phyloP scores from a whole-genome alignment of 2,113 vertebrate species.

The Antennarius striatus region DNA sequence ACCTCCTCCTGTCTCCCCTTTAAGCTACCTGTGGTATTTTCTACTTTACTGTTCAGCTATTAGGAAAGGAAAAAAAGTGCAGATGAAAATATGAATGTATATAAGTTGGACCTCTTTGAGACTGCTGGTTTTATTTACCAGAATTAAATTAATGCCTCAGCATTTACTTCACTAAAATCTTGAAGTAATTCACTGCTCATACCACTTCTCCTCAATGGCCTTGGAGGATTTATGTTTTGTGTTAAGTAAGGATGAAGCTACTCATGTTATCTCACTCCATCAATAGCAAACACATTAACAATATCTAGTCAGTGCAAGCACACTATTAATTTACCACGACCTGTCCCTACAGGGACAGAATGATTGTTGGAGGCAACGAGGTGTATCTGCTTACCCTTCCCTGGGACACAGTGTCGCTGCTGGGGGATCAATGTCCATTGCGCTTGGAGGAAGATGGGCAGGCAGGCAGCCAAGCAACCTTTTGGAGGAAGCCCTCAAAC shows the following conservation, averaged over 20 bases:
- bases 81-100: slow-evolving; percentile 3
- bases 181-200: slow-evolving; percentile 25
- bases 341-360: slow-evolving; percentile 83
- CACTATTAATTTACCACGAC: slow-evolving; percentile 88
- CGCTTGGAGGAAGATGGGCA: slow-evolving; percentile 59
- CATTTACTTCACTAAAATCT: slow-evolving; percentile 37
- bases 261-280: slow-evolving; percentile 87
- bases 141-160: slow-evolving; percentile 5
- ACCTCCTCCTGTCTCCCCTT: not conserved
- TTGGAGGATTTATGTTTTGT: slow-evolving; percentile 87
- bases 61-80: slow-evolving; percentile 5
- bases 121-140: not conserved
- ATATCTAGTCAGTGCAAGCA: slow-evolving; percentile 86
- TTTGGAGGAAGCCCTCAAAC: slow-evolving; percentile 64
- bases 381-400: slow-evolving; percentile 83
- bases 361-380: slow-evolving; percentile 87
- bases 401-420: slow-evolving; percentile 83
- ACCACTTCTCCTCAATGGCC: slow-evolving; percentile 69
- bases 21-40: not conserved
- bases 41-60: not conserved
- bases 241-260: slow-evolving; percentile 89
- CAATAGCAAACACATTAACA: slow-evolving; percentile 88
- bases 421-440: slow-evolving; percentile 86
- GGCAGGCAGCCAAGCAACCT: slow-evolving; percentile 72
- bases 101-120: not conserved